Evolutionary conservation across 2,888 invertebrate genomes (phyloP).

Genomic region (Trichogramma evanescens): DNA sequence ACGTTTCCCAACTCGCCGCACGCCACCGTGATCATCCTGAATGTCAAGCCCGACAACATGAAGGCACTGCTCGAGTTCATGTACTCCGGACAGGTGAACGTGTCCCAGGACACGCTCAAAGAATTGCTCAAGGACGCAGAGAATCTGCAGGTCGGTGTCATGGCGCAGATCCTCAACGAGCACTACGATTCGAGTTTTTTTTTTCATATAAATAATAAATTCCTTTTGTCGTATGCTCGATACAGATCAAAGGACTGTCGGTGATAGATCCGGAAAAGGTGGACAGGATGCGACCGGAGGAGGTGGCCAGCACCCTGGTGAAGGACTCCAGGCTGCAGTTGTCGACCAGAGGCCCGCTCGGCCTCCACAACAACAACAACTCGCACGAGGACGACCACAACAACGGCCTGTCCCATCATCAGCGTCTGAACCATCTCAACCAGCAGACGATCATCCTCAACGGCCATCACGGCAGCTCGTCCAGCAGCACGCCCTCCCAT

Average conservation of each 20-base stretch:
- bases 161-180: not conserved
- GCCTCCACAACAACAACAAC: too few species aligned
- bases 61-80: conserved; percentile 85
- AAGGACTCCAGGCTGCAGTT: too few species aligned
- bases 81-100: conserved; percentile 91
- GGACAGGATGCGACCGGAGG: too few species aligned
- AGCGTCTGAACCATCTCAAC: conserved; percentile 30
- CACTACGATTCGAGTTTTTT: too few species aligned
- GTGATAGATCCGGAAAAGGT: too few species aligned
- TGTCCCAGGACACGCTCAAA: conserved; percentile 83
- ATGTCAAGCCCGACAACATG: conserved; percentile 85
- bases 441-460: conserved; percentile 6
- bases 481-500: conserved; percentile 33
- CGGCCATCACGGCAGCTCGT: conserved; percentile 40
- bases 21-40: conserved; percentile 78
- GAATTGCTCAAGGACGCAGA: conserved; percentile 88
- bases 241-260: too few species aligned
- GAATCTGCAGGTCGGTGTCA: conserved; percentile 65
- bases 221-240: too few species aligned
- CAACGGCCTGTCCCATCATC: conserved; percentile 37
- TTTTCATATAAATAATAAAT: too few species aligned
- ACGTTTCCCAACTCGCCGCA: conserved; percentile 69
- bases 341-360: too few species aligned
- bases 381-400: conserved; percentile 43
- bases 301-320: too few species aligned